Evolutionary conservation across 2,113 vertebrate species (phyloP).

Genomic region (human (Homo sapiens)): DNA sequence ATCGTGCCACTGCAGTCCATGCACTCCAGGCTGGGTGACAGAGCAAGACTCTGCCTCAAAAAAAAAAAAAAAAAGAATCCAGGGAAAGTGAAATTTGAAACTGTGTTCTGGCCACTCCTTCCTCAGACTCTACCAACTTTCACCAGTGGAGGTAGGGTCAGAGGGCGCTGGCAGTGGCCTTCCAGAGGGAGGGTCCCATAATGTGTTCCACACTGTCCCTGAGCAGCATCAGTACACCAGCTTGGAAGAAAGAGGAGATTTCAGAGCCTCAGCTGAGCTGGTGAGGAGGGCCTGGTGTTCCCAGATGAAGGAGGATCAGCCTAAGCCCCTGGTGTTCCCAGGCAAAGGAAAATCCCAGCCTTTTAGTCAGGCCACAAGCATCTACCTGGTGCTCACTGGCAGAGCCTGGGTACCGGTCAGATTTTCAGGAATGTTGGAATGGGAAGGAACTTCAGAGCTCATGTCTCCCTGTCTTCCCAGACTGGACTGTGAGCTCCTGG

Average conservation of each 20-base stretch:
- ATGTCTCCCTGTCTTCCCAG: background rate
- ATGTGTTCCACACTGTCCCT: background rate
- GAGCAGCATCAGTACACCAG: background rate
- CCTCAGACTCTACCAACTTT: background rate
- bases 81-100: background rate
- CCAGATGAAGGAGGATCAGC: background rate
- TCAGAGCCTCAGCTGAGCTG: background rate
- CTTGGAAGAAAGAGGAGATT: background rate
- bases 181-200: background rate
- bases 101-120: too few species aligned
- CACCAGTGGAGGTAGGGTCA: background rate
- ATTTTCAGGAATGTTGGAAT: background rate
- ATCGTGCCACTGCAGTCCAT: too few species aligned
- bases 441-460: background rate
- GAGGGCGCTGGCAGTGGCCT: background rate
- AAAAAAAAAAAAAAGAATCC: too few species aligned
- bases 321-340: background rate
- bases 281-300: background rate
- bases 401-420: background rate
- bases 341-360: background rate
- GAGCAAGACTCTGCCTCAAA: too few species aligned
- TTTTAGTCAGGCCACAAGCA: background rate
- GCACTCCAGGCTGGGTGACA: too few species aligned
- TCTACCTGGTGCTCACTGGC: background rate
- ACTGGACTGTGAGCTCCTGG: background rate